Evolutionary conservation across 2,888 invertebrate species (phyloP).

Genomic region (Conistra vaccinii): DNA sequence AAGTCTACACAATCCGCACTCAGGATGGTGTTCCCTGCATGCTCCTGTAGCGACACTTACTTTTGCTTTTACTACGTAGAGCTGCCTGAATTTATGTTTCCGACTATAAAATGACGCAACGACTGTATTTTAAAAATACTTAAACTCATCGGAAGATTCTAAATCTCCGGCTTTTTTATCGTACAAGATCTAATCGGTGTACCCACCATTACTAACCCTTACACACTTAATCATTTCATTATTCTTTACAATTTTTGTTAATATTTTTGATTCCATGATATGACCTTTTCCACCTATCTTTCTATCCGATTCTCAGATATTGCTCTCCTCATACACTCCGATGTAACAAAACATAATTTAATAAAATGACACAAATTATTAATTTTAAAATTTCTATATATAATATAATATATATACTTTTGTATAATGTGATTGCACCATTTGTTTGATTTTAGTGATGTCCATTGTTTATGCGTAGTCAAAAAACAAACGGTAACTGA

Average conservation of each 20-base stretch:
- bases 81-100: slow-evolving; percentile 77
- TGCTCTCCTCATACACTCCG: slow-evolving; percentile 81
- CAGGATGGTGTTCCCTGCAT: slow-evolving; percentile 59
- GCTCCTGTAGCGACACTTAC: slow-evolving; percentile 64
- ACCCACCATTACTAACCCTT: slow-evolving; percentile 83
- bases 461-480: slow-evolving; percentile 74
- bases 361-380: slow-evolving; percentile 65
- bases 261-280: slow-evolving; percentile 88
- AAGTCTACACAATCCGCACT: slow-evolving; percentile 74
- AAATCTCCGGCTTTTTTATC: slow-evolving; percentile 85
- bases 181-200: slow-evolving; percentile 84
- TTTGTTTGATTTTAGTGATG: slow-evolving; percentile 75
- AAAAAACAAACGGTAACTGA: slow-evolving; percentile 72
- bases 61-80: slow-evolving; percentile 72
- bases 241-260: slow-evolving; percentile 82
- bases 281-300: slow-evolving; percentile 85
- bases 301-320: slow-evolving; percentile 83
- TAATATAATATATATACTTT: slow-evolving; percentile 73
- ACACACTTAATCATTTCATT: slow-evolving; percentile 83
- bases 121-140: slow-evolving; percentile 89
- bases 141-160: slow-evolving; percentile 86
- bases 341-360: slow-evolving; percentile 70
- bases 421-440: slow-evolving; percentile 82
- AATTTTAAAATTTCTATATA: slow-evolving; percentile 53
- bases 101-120: slow-evolving; percentile 78